These are phyloP conservation scores for Zeuzera pyrina DNA, from an alignment of 2,888 invertebrate species.

Conservation along the genomic window DNA sequence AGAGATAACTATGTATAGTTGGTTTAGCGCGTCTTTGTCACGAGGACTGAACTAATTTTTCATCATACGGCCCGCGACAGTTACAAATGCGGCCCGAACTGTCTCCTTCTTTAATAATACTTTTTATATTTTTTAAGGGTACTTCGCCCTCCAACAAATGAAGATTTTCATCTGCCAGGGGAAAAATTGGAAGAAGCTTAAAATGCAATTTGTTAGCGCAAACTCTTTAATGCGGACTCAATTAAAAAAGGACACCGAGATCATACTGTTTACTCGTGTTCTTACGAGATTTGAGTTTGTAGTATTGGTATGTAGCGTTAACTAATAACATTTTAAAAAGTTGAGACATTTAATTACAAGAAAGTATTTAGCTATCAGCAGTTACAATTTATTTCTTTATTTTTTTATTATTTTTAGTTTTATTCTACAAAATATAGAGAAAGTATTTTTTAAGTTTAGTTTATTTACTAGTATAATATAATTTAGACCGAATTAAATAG, in stretches of 20 bases:
- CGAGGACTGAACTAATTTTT: slow-evolving; percentile 73
- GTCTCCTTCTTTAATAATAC: slow-evolving; percentile 75
- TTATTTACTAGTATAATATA: too few relatives aligned
- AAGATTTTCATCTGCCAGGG: slow-evolving; percentile 62
- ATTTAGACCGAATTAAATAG: too few relatives aligned
- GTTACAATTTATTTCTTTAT: too few relatives aligned
- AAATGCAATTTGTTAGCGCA: slow-evolving; percentile 55
- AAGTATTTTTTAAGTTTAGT: too few relatives aligned
- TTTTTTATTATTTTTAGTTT: too few relatives aligned
- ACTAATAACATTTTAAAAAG: too few relatives aligned
- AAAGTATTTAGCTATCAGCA: too few relatives aligned
- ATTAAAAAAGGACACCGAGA: slow-evolving; percentile 29
- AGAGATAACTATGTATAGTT: slow-evolving; percentile 53
- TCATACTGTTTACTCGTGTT: neutral
- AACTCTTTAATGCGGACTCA: slow-evolving; percentile 41
- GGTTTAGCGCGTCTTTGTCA: slow-evolving; percentile 70
- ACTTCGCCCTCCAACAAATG: slow-evolving; percentile 58
- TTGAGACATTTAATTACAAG: too few relatives aligned
- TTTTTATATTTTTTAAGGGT: slow-evolving; percentile 69
- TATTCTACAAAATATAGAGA: too few relatives aligned
- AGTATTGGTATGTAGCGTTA: too few relatives aligned
- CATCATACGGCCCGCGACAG: slow-evolving; percentile 73
- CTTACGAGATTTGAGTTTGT: too few relatives aligned
- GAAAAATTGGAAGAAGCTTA: slow-evolving; percentile 62
- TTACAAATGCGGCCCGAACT: slow-evolving; percentile 72